phyloP scores from a whole-genome alignment of 2,888 invertebrate species.

The Ormyrus thymus region DNA sequence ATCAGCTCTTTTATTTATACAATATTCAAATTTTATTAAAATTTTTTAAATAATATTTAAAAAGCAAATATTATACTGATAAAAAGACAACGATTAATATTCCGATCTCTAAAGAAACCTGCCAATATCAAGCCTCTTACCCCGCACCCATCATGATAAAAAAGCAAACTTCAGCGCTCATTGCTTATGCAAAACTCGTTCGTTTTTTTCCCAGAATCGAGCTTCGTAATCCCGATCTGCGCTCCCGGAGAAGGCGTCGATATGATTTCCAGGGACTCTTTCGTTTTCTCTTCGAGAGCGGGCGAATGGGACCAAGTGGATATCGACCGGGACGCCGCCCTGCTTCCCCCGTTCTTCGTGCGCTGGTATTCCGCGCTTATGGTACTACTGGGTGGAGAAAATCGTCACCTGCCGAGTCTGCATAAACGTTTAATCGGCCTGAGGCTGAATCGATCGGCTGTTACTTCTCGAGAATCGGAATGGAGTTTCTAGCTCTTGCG shows the following conservation, averaged over 20 bases:
- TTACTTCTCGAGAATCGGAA: too few relatives aligned
- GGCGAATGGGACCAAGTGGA: slow-evolving; percentile 22
- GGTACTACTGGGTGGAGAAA: not conserved
- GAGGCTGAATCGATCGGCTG: not conserved
- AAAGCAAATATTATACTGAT: too few relatives aligned
- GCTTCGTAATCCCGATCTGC: slow-evolving; percentile 14
- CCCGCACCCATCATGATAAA: too few relatives aligned
- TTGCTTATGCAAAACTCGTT: not conserved
- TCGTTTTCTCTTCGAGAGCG: not conserved
- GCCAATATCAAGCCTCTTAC: too few relatives aligned
- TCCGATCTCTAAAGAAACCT: too few relatives aligned
- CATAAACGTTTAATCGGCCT: not conserved
- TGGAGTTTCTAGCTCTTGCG: too few relatives aligned
- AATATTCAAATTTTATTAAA: too few relatives aligned
- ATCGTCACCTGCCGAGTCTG: not conserved
- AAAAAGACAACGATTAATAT: too few relatives aligned
- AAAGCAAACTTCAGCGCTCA: too few relatives aligned
- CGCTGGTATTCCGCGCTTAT: not conserved
- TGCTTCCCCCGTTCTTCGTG: not conserved
- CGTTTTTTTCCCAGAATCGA: not conserved
- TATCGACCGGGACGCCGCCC: slow-evolving; percentile 30
- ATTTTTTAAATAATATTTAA: too few relatives aligned
- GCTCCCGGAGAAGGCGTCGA: not conserved
- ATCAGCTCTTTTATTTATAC: too few relatives aligned
- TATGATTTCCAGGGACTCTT: slow-evolving; percentile 19